These are phyloP conservation scores for Hemicrepidius hirtus DNA, from an alignment of 2,888 invertebrate genomes.

Conservation along the genomic window DNA sequence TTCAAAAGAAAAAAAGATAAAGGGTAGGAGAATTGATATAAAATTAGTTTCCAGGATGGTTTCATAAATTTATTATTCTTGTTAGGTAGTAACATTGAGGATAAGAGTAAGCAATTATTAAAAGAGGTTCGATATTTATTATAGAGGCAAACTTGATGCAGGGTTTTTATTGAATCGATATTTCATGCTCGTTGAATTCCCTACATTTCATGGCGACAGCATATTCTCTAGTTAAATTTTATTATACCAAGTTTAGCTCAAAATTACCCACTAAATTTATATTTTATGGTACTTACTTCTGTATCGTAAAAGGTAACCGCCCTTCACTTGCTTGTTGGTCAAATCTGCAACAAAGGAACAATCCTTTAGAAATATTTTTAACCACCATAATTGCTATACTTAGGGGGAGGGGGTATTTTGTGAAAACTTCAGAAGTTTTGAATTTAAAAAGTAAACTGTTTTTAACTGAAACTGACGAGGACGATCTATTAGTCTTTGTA, in stretches of 20 bases:
- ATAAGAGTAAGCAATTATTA: conserved; percentile 7
- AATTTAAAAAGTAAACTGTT: too few species aligned
- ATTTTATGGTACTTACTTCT: conserved; percentile 79
- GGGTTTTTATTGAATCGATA: conserved; percentile 21
- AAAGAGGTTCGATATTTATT: neutral
- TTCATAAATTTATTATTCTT: conserved; percentile 2
- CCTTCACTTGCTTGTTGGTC: conserved; percentile 81
- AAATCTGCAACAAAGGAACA: conserved; percentile 65
- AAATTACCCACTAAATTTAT: conserved; percentile 13
- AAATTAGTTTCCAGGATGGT: too few species aligned
- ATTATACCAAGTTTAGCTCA: conserved; percentile 14
- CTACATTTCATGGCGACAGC: conserved; percentile 4
- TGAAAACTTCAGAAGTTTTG: neutral
- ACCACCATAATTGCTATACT: too few species aligned
- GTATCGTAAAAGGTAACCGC: conserved; percentile 84
- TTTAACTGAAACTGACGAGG: too few species aligned
- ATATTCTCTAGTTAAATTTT: conserved; percentile 14
- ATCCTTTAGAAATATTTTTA: neutral
- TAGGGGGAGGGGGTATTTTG: too few species aligned
- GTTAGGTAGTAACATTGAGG: neutral
- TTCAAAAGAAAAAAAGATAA: too few species aligned
- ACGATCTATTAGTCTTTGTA: too few species aligned
- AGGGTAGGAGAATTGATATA: too few species aligned
- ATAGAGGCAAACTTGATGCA: neutral
- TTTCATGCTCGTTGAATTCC: conserved; percentile 13